Evolutionary conservation across 2,113 vertebrate species (phyloP), one percentile per base, ranked within the genome.

Genomic region (Chloroceryle aenea): DNA sequence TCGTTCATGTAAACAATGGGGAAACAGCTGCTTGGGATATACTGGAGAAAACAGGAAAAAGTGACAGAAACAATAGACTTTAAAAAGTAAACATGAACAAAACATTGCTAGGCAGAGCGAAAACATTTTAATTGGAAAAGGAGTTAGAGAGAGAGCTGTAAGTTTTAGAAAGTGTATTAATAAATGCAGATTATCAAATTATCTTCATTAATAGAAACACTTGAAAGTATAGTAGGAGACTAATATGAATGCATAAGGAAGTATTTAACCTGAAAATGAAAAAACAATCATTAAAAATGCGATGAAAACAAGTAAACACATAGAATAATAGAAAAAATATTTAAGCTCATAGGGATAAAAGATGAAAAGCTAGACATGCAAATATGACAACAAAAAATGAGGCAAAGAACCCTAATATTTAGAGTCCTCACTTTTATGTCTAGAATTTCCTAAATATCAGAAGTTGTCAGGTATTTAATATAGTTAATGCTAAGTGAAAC

Each of bases 121-220:
- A 94, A 95, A 87, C 22, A 79, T 53, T 92, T 68, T 71, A 88
- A 90, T 87, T 62, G 74, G 29, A 84, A 91, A 89, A 75, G 9
- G 20, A 92, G 11, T 71, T 34, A 12, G 6, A 90, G 36, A 85
- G 40, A 85, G 43, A 59, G 42, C 10, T 71, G 15, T 15, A 90
- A 80, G 64, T 82, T 94, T 87, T 82, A 12, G 38, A 56, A 87
- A 48, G 21, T 47, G 10, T 25, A 82, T 68, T 76, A 75, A 76
- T 55, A 94, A 92, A 90, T 67, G 20, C 67, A 63, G 92, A 78
- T 83, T 83, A 84, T 77, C n/a, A 86, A 93, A 94, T 93, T 69
- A 92, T 56, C 45, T 90, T 95, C 76, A 94, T 91, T 94, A 93
- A 84, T 4, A 18, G 68, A 80, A 80, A 83, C 38, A 86, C 59